Percentiles rank a stretch among this genome's conserved stretches.
These are phyloP conservation scores for Corythornis vintsioides DNA, from an alignment of 2,113 vertebrate species.

Conservation along the genomic window DNA sequence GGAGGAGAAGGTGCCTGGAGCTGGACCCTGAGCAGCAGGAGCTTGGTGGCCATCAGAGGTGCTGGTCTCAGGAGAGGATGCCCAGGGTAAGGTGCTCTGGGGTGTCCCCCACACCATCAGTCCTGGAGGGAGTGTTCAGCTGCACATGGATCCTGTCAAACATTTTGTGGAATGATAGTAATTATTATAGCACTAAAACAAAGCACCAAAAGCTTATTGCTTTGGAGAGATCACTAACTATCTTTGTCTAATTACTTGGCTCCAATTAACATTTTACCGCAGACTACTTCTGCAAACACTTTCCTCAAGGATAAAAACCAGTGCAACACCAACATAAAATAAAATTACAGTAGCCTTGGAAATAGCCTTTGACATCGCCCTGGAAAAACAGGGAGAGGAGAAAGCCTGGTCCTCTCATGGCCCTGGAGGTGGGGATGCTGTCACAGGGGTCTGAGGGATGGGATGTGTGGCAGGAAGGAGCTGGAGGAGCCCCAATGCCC, in stretches of 20 bases:
- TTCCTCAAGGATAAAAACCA: not conserved
- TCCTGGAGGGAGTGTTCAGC: not conserved
- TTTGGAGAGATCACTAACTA: slow-evolving; percentile 60
- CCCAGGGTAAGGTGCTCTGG: not conserved
- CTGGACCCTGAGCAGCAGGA: not conserved
- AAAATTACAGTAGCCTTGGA: not conserved
- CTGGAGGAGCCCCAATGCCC: not conserved
- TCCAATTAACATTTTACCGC: slow-evolving; percentile 64
- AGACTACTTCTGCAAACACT: slow-evolving; percentile 31
- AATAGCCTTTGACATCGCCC: not conserved
- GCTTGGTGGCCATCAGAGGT: rapidly evolving
- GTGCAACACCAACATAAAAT: not conserved
- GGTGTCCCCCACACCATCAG: rapidly evolving
- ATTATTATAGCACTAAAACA: slow-evolving; percentile 50
- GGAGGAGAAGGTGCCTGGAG: not conserved
- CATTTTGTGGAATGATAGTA: slow-evolving; percentile 23
- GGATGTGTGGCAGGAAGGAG: not conserved
- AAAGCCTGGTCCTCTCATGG: not conserved
- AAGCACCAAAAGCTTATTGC: slow-evolving; percentile 48
- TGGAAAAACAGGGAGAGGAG: not conserved
- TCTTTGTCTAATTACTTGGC: slow-evolving; percentile 71
- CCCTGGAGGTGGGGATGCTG: not conserved
- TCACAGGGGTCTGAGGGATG: not conserved
- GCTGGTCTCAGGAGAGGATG: not conserved
- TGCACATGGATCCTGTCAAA: slow-evolving; percentile 8